These are phyloP conservation scores for Holothuria leucospilota DNA, from an alignment of 53 echinoderm and acorn worm species.

Conservation along the genomic window DNA sequence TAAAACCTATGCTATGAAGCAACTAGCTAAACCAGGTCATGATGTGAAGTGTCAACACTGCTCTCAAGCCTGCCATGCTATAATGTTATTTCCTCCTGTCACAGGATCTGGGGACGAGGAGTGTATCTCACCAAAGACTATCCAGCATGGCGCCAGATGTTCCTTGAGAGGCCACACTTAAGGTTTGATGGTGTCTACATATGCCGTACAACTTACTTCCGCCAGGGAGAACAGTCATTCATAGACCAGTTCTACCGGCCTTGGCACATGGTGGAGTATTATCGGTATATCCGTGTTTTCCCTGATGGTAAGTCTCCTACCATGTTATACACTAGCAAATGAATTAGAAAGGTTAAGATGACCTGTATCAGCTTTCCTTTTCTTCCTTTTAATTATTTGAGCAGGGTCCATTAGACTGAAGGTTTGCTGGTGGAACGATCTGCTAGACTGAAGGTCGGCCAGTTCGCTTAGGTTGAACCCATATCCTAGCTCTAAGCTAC, in stretches of 20 bases:
- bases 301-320: constrained; percentile 80
- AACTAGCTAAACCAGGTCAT: no score
- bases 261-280: constrained; percentile 95
- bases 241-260: constrained; percentile 85
- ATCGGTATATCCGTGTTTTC: constrained; percentile 84
- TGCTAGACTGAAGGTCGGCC: no score
- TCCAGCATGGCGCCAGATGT: constrained; percentile 86
- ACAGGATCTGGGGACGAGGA: constrained; percentile 78
- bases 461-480: no score
- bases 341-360: no score
- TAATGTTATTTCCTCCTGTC: neutral
- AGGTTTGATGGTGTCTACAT: constrained; percentile 93
- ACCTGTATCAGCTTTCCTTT: no score
- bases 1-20: no score
- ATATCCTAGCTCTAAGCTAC: no score
- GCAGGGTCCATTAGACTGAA: no score
- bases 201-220: constrained; percentile 76
- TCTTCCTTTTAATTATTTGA: no score
- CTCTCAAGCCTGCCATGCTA: no score
- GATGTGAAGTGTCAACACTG: no score
- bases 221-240: constrained; percentile 77
- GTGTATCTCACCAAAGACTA: constrained; percentile 77
- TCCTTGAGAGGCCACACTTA: constrained; percentile 79
- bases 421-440: no score
- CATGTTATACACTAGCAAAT: neutral